phyloP scores from a whole-genome alignment of 2,113 vertebrate species.

The Lucifuga dentata region DNA sequence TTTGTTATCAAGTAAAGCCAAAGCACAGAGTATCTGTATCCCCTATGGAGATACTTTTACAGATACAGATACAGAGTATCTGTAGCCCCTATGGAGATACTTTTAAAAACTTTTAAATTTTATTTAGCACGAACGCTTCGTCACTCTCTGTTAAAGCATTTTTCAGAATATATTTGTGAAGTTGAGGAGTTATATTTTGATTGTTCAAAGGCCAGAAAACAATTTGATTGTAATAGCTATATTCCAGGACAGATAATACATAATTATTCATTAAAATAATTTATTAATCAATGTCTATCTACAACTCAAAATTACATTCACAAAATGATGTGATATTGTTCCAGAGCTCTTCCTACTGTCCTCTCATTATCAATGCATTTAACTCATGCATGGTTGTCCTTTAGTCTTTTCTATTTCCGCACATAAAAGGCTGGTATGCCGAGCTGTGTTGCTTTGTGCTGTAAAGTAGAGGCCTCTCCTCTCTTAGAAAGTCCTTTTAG shows the following conservation, averaged over 20 bases:
- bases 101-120: too few relatives aligned
- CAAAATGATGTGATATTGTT: background rate
- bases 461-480: constrained; percentile 50
- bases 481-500: constrained; percentile 63
- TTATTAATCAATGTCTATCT: background rate
- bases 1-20: constrained; percentile 27
- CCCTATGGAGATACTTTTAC: background rate
- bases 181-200: too few relatives aligned
- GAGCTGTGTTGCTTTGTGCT: constrained; percentile 65
- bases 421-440: constrained; percentile 69
- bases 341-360: background rate
- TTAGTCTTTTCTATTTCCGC: constrained; percentile 47
- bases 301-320: background rate
- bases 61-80: constrained; percentile 30
- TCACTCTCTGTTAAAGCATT: background rate
- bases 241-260: background rate
- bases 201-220: too few relatives aligned
- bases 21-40: constrained; percentile 33
- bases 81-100: constrained; percentile 6
- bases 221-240: background rate
- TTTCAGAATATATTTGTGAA: too few relatives aligned
- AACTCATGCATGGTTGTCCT: constrained; percentile 18
- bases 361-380: constrained; percentile 28
- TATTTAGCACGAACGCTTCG: too few relatives aligned
- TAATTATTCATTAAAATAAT: background rate